phyloP scores from a whole-genome alignment of 2,888 invertebrate genomes.

The Piscicola geometra region DNA sequence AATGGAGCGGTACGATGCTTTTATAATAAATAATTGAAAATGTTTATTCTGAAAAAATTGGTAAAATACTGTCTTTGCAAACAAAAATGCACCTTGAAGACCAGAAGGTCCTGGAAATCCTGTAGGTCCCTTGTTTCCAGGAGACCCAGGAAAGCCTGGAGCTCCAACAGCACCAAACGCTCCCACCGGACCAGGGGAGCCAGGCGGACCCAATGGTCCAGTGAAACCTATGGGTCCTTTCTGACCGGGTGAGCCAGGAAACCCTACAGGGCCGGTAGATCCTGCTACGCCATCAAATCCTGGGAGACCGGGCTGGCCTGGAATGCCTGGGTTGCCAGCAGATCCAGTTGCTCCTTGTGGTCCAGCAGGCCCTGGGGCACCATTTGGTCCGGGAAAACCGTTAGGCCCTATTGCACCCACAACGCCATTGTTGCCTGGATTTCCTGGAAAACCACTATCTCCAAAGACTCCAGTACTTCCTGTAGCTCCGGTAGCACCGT shows the following conservation, averaged over 20 bases:
- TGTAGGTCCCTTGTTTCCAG: conserved; percentile 29
- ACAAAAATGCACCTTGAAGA: neutral
- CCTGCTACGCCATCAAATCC: conserved; percentile 35
- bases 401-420: conserved; percentile 33
- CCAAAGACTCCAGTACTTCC: conserved; percentile 37
- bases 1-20: too few species aligned
- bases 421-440: conserved; percentile 33
- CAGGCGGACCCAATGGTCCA: neutral
- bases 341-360: conserved; percentile 33
- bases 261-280: neutral
- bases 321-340: conserved; percentile 31
- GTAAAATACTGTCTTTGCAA: too few species aligned
- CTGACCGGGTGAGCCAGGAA: conserved; percentile 23
- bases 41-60: too few species aligned
- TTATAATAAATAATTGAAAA: too few species aligned
- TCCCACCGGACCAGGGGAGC: conserved; percentile 30
- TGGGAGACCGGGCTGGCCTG: conserved; percentile 31
- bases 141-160: conserved; percentile 5
- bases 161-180: conserved; percentile 18
- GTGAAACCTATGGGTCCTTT: conserved; percentile 31
- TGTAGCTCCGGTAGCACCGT: conserved; percentile 35
- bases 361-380: conserved; percentile 31
- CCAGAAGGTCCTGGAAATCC: conserved; percentile 16
- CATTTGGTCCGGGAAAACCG: conserved; percentile 36
- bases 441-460: conserved; percentile 18